Base-by-base conservation (phyloP, 2,113 vertebrate species). In the Petroica traversi region DNA sequence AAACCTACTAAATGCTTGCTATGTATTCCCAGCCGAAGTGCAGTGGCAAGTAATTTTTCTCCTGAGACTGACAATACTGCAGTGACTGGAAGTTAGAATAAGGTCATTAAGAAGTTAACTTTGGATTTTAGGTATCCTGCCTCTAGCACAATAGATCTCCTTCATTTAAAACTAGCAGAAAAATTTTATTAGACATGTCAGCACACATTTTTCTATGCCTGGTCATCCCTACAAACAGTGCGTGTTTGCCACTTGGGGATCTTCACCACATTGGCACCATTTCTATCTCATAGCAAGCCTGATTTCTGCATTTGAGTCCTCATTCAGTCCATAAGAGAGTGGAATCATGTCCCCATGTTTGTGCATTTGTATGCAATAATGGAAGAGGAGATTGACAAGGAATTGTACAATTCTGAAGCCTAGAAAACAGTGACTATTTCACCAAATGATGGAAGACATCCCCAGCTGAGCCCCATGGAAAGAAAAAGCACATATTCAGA, bases 281-380 rank as follows among this genome's bases (percentile, higher is more conserved):
- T 85, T 69, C 14, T 36, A 33, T 31, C 8, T 4, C 26, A 45
- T 0, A 40, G 28, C 20, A 80, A 85, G 8, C 29, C 36, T 74
- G 11, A 52, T 41, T 68, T 88, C 54, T 34, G 16, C 19, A n/a
- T 72, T 24, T 11, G 17, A 49, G 28, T 16, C 12, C 52, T 49
- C 26, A 20, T 52, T 69, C 51, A 40, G 9, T 11, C n/a, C 43
- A 34, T 40, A 34, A 75, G 24, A 36, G 17, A 34, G 19, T 38
- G 69, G 85, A 54, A 67, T 25, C 2, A 45, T 0, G 0, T 24
- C 8, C 11, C 17, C 5, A 2, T 3, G 0, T 33, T 14, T 28
- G 16, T 33, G 23, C 15, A 40, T 19, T 14, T 13, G 45, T 28
- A 12, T 16, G 28, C 11, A 7, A 4, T 18, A 13, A 5, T 55